Base-by-base conservation (phyloP, 2,888 invertebrate species). In the Pachymerium ferrugineum region DNA sequence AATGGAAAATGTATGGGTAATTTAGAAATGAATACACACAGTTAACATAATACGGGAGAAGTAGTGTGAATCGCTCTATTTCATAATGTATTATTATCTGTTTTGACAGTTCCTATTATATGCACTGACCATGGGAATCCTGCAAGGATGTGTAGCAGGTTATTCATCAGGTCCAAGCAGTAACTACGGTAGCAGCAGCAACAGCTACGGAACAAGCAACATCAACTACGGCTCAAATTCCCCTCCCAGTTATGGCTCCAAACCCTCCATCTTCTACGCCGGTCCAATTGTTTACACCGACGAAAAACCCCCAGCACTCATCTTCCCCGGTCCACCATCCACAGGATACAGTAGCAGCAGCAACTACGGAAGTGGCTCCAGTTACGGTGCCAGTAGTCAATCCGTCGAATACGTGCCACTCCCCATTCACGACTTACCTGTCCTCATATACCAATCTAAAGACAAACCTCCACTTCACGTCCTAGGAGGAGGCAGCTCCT, bases 391-490 rank as follows among this genome's bases (percentile, higher is more conserved):
- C 29, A 74, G 75, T 10, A 72, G 76, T 1, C 76, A 77, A 33
- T 78, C 79, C 12, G 79, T 82, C 28, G 81, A 81, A 74, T 82
- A 81, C 75, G 80, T 82, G 22, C 82, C 82, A 6, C 77, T 82
- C 72, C 82, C 82, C 3, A 80, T 81, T 74, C 80, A 81, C 76
- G 81, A 82, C 54, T 77, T 82, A 22, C 82, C 82, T 0, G 80
- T 82, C 12, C 78, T 82, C 14, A 81, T 82, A 70, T 82, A 82
- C 77, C 80, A 79, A 73, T 79, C 79, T 1, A 79, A 79, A 70
- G 79, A 79, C 68, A 78, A 79, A 31, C 81, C 82, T 10, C 82
- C 82, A 12, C 79, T 82, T 42, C 82, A 82, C 76, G 80, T 82
- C 12, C 79, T 82, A 3, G 68, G 68, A 19, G 67, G 67, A 8